phyloP scores from a whole-genome alignment of 1,140 invertebrate species.

The Globodera rostochiensis region DNA sequence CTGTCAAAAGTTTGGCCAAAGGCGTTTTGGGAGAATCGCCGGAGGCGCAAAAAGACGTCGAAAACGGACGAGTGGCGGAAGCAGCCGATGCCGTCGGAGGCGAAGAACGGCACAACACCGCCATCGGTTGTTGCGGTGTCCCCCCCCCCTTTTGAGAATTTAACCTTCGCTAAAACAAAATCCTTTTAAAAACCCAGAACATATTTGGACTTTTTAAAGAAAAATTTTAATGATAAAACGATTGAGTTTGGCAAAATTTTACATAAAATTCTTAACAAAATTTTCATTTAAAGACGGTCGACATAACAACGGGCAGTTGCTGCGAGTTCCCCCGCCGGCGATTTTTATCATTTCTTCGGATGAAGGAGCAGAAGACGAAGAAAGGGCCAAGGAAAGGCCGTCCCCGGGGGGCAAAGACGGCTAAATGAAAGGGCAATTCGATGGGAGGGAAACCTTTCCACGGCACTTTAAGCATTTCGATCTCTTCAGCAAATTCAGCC shows the following conservation, averaged over 20 bases:
- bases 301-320: not conserved
- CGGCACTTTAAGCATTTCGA: too few species aligned
- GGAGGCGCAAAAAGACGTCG: not conserved
- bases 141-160: too few species aligned
- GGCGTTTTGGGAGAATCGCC: not conserved
- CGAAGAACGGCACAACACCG: not conserved
- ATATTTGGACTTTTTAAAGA: too few species aligned
- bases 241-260: too few species aligned
- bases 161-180: too few species aligned
- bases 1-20: not conserved
- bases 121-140: not conserved
- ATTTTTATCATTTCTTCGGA: conserved; percentile 6
- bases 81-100: not conserved
- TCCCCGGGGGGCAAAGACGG: not conserved
- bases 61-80: not conserved
- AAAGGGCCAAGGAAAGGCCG: not conserved
- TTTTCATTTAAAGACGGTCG: not conserved
- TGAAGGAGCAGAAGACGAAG: not conserved
- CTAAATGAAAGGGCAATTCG: not conserved
- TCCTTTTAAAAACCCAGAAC: too few species aligned
- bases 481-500: too few species aligned
- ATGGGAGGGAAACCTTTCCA: too few species aligned
- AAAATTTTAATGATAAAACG: too few species aligned
- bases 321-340: not conserved
- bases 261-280: too few species aligned